Conservation (phyloP, 2,113 vertebrate genomes). For the Coturnix japonica region DNA sequence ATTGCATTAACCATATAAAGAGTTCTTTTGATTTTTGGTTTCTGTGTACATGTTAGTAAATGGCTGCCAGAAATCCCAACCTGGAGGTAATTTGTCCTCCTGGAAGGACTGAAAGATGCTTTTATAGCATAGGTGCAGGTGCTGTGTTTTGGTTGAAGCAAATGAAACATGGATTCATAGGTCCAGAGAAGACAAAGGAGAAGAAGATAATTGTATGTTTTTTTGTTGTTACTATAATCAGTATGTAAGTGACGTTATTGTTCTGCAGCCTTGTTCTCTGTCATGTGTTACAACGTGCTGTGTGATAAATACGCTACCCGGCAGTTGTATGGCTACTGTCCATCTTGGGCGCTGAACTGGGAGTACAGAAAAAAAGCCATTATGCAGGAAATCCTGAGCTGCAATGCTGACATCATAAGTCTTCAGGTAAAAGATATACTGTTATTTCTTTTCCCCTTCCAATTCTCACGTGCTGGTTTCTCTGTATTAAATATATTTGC, state of each 20-base stretch:
- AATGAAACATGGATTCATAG: neutral
- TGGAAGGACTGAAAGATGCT: neutral
- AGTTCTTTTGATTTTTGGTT: neutral
- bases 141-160: neutral
- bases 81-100: neutral
- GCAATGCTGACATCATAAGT: constrained; percentile 95
- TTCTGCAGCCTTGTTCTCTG: constrained; percentile 92
- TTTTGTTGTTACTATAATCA: neutral
- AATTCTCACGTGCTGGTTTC: neutral
- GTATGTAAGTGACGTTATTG: constrained; percentile 59
- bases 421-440: constrained; percentile 85
- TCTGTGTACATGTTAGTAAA: neutral
- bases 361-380: constrained; percentile 99
- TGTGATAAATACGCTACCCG: constrained; percentile 98
- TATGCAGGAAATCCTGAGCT: constrained; percentile 97
- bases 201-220: neutral
- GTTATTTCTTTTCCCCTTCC: neutral
- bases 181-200: neutral
- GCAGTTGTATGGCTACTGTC: constrained; percentile 97
- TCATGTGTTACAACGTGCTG: constrained; percentile 99
- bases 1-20: neutral
- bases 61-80: neutral
- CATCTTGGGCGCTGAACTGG: constrained; percentile 97
- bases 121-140: neutral
- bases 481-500: neutral